Evolutionary conservation across 2,113 vertebrate genomes (phyloP).

Genomic region (Hydrochoerus hydrochaeris): DNA sequence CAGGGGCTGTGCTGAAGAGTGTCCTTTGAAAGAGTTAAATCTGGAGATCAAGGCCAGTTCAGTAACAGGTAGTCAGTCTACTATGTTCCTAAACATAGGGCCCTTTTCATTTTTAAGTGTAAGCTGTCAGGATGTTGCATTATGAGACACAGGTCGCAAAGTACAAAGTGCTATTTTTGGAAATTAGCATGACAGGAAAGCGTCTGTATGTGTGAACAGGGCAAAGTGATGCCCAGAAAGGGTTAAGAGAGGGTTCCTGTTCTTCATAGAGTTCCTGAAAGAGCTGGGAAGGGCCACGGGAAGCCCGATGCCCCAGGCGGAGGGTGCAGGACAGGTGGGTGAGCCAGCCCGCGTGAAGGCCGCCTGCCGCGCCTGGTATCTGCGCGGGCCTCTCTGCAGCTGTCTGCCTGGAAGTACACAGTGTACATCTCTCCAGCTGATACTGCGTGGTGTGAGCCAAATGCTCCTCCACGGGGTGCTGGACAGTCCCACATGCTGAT

Average conservation of each 20-base stretch:
- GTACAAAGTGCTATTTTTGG: neutral
- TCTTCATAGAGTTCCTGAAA: neutral
- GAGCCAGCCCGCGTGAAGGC: accelerated
- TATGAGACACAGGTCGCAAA: neutral
- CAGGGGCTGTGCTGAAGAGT: neutral
- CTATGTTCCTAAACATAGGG: neutral
- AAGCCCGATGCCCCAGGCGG: neutral
- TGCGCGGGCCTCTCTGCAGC: neutral
- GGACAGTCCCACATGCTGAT: neutral
- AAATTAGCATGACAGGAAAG: neutral
- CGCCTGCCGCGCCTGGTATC: neutral
- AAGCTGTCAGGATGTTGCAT: neutral
- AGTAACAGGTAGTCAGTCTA: neutral
- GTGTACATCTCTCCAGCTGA: slow-evolving; percentile 71
- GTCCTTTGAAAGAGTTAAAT: neutral
- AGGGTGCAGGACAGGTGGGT: neutral
- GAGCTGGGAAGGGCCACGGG: neutral
- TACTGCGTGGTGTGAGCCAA: neutral
- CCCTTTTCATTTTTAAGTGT: neutral
- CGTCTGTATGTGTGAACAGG: neutral
- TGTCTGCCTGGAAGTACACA: neutral
- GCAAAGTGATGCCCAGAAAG: neutral
- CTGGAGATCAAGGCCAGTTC: slow-evolving; percentile 4
- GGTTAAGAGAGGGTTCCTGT: neutral
- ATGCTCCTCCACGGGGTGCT: neutral